These are phyloP conservation scores for Dynastes maya DNA, from an alignment of 2,888 invertebrate genomes.

Conservation along the genomic window DNA sequence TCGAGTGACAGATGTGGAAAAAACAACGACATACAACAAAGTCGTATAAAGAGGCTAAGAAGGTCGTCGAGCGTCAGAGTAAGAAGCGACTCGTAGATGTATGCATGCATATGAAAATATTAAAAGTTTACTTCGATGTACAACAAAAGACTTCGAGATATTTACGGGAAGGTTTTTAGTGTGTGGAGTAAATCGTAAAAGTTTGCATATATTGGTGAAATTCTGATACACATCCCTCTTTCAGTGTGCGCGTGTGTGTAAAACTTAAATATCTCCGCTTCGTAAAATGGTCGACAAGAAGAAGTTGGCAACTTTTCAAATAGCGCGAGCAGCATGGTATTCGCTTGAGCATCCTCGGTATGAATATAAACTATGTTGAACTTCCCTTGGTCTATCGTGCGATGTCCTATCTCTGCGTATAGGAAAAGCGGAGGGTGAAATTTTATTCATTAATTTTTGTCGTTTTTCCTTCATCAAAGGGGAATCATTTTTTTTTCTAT, in stretches of 20 bases:
- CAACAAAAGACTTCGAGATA: constrained; percentile 39
- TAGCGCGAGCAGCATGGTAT: constrained; percentile 24
- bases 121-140: constrained; percentile 38
- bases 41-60: background rate
- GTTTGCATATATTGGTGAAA: constrained; percentile 47
- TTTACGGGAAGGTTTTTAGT: constrained; percentile 42
- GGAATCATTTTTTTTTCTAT: background rate
- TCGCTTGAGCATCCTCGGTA: constrained; percentile 39
- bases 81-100: background rate
- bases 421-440: constrained; percentile 12
- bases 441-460: constrained; percentile 33
- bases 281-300: constrained; percentile 46
- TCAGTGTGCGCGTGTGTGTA: background rate
- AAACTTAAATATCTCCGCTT: constrained; percentile 47
- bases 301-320: constrained; percentile 49
- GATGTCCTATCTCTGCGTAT: background rate
- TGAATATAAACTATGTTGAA: constrained; percentile 49
- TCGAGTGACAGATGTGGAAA: constrained; percentile 12
- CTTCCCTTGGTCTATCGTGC: constrained; percentile 34
- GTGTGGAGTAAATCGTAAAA: constrained; percentile 47
- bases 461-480: background rate
- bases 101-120: constrained; percentile 43
- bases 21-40: constrained; percentile 16
- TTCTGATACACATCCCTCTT: constrained; percentile 47
- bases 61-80: background rate